Conservation (phyloP, 2,888 invertebrate genomes). For the Drosophila aldrichi region DNA sequence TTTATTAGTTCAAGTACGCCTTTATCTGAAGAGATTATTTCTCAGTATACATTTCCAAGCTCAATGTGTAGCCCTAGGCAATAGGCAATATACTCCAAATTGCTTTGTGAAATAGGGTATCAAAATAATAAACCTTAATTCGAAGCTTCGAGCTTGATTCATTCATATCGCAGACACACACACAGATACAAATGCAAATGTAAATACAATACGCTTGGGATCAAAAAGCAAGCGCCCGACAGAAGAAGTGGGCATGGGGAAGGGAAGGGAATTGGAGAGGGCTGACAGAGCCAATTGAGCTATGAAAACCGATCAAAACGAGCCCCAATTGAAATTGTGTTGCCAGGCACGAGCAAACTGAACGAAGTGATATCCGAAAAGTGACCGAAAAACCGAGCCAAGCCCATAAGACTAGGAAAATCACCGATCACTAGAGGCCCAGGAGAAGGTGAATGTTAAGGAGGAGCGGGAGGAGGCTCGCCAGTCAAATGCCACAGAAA, state of each 20-base stretch:
- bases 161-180: conserved; percentile 56
- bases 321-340: conserved; percentile 70
- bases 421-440: conserved; percentile 48
- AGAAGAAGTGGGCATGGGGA: neutral
- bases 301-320: conserved; percentile 72
- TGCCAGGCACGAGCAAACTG: conserved; percentile 63
- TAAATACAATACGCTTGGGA: conserved; percentile 42
- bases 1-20: neutral
- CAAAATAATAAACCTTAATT: conserved; percentile 77
- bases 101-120: conserved; percentile 15
- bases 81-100: neutral
- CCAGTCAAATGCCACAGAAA: conserved; percentile 72
- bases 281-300: conserved; percentile 64
- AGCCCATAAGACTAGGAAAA: conserved; percentile 56
- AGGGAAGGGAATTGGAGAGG: neutral
- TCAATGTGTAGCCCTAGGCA: neutral
- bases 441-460: conserved; percentile 22
- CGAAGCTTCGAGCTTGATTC: conserved; percentile 74
- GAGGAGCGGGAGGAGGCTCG: conserved; percentile 15
- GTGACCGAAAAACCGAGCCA: conserved; percentile 51
- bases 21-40: neutral
- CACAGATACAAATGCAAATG: conserved; percentile 29
- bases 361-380: conserved; percentile 55
- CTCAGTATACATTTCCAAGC: neutral
- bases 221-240: conserved; percentile 25